phyloP scores from a whole-genome alignment of 2,113 vertebrate species.

The Toxotes jaculatrix region DNA sequence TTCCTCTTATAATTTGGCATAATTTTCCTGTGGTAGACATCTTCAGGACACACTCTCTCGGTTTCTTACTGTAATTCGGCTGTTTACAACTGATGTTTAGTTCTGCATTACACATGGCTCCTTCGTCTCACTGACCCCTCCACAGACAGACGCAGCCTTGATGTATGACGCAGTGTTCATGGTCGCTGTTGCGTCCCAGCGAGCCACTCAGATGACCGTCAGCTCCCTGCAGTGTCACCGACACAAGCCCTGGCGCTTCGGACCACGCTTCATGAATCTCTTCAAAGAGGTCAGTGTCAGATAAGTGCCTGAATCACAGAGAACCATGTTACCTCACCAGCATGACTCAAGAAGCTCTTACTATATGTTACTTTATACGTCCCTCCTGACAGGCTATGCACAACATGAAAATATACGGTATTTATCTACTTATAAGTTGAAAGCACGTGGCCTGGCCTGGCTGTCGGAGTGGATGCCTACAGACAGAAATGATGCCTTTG shows the following conservation, averaged over 20 bases:
- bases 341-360: not conserved
- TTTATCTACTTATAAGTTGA: constrained; percentile 59
- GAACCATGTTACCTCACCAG: not conserved
- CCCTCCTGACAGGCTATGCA: not conserved
- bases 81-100: constrained; percentile 5
- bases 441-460: constrained; percentile 28
- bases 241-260: constrained; percentile 98
- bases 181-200: constrained; percentile 94
- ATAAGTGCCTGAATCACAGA: not conserved
- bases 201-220: constrained; percentile 93
- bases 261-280: constrained; percentile 95
- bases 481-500: constrained; percentile 74
- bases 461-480: constrained; percentile 64
- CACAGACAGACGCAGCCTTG: constrained; percentile 95
- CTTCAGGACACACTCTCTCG: not conserved
- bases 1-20: not conserved
- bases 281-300: constrained; percentile 92
- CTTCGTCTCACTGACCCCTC: not conserved
- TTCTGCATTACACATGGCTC: not conserved
- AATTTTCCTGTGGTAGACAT: not conserved
- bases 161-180: constrained; percentile 97
- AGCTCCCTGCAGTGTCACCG: constrained; percentile 98
- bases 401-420: constrained; percentile 34
- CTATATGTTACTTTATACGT: constrained; percentile 10
- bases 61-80: constrained; percentile 1